Base-by-base conservation (phyloP, 2,888 invertebrate genomes). In the Chalcis sispes region DNA sequence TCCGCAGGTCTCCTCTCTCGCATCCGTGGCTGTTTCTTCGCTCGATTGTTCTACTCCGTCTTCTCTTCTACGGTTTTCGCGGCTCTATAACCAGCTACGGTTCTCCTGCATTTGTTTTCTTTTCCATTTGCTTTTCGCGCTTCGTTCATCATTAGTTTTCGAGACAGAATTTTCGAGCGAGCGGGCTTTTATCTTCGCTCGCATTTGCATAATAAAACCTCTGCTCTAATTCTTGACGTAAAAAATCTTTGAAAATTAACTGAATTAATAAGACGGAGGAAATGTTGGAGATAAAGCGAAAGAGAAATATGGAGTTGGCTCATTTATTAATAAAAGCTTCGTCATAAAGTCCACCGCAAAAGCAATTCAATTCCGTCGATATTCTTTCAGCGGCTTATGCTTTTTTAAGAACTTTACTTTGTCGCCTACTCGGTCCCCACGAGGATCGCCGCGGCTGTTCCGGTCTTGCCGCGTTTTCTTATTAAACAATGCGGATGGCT, bases 401-500 rank as follows among this genome's bases (percentile, higher is more conserved):
- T 71, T 73, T 70, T 72, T 74, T 72, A 67, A 72, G 56, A 74
- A 66, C 61, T 71, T 72, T 46, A 61, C 70, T 40, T 65, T 65
- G 72, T 72, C 64, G 76, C 58, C 73, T 56, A 8, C 1, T 50
- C n/a, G 48, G 10, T 20, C 50, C 50, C 61, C 76, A 29, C 5
- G 67, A 72, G 72, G 46, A 65, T 50, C 50, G 10, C 23, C 18
- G 1, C 15, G 5, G 32, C 27, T 10, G 7, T 20, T 29, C 50
- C n/a, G 18, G 5, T 23, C 25, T 15, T 46, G 50, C 5, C 50
- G 66, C 79, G 79, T 50, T 83, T 84, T 82, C 84, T 87, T 87
- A 85, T 86, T 86, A 86, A 86, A 82, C 81, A 83, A 80, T 80
- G 50, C 29, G 64, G 50, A 56, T 42, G 48, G 46, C 59, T 29